Evolutionary conservation across 1,140 invertebrate species (phyloP).

Genomic region (Brachionus koreanus): DNA sequence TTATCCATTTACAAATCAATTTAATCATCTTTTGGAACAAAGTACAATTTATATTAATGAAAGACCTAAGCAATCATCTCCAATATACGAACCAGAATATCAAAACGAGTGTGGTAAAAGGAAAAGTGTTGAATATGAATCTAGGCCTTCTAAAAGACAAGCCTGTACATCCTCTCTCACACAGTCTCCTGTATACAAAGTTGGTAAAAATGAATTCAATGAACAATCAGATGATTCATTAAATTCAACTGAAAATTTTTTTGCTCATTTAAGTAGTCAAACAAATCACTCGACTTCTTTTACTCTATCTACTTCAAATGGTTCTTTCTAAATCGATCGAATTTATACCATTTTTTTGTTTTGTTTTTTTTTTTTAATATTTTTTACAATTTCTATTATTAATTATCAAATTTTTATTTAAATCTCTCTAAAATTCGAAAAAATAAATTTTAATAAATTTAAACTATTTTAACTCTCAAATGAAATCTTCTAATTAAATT

Average conservation of each 20-base stretch:
- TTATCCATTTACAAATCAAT: not conserved
- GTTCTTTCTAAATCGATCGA: not conserved
- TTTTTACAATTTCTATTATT: too few relatives aligned
- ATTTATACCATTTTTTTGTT: not conserved
- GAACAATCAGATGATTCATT: constrained; percentile 25
- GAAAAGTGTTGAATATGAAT: not conserved
- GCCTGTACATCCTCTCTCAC: not conserved
- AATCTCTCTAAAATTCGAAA: too few relatives aligned
- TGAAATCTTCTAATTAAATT: too few relatives aligned
- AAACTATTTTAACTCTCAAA: too few relatives aligned
- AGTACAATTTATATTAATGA: not conserved
- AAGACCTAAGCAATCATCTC: constrained; percentile 14
- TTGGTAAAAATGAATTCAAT: not conserved
- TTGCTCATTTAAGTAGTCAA: constrained; percentile 19
- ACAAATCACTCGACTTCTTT: constrained; percentile 25
- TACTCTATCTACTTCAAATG: not conserved
- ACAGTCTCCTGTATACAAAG: not conserved
- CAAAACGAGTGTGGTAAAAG: not conserved
- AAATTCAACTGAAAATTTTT: constrained; percentile 21
- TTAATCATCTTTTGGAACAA: not conserved
- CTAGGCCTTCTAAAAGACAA: not conserved
- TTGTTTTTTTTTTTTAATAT: constrained; percentile 1
- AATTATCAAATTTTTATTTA: too few relatives aligned
- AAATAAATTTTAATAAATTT: too few relatives aligned
- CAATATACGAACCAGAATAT: not conserved